Percentiles rank a stretch among this genome's conserved stretches.
These are phyloP conservation scores for Drusus annulatus DNA, from an alignment of 1,140 invertebrate genomes.

Conservation along the genomic window DNA sequence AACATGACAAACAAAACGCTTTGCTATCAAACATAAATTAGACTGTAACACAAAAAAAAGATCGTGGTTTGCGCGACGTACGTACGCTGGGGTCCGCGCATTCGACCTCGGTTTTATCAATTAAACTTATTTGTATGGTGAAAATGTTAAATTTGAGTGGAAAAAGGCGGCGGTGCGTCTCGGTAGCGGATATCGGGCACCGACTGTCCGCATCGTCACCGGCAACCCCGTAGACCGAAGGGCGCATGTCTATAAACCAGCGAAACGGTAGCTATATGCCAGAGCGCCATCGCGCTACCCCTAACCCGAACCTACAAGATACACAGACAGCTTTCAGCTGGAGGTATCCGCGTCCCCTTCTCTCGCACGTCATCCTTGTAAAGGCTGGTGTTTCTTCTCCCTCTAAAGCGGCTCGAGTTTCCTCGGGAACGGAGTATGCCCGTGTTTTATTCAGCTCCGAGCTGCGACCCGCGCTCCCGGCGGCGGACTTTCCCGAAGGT, in stretches of 20 bases:
- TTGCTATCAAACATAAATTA: slow-evolving; percentile 34
- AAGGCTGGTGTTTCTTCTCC: slow-evolving; percentile 42
- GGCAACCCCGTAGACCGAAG: slow-evolving; percentile 51
- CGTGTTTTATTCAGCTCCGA: slow-evolving; percentile 39
- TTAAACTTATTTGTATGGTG: slow-evolving; percentile 43
- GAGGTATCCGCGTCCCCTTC: not conserved
- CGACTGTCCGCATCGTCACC: slow-evolving; percentile 55
- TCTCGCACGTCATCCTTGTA: not conserved
- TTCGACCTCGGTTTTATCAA: slow-evolving; percentile 30
- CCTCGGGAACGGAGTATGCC: slow-evolving; percentile 15
- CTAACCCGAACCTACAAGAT: slow-evolving; percentile 17
- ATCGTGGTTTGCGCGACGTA: not conserved
- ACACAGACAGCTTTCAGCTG: slow-evolving; percentile 25
- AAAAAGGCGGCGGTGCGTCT: slow-evolving; percentile 56
- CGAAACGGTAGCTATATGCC: slow-evolving; percentile 43
- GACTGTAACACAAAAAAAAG: slow-evolving; percentile 26
- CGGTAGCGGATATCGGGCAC: slow-evolving; percentile 53
- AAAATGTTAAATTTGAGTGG: slow-evolving; percentile 51
- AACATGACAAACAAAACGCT: slow-evolving; percentile 46
- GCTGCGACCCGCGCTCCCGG: slow-evolving; percentile 59
- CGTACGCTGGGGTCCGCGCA: slow-evolving; percentile 38
- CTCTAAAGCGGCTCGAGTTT: slow-evolving; percentile 58
- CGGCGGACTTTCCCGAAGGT: slow-evolving; percentile 62
- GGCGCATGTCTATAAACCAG: slow-evolving; percentile 54
- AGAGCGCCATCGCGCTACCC: slow-evolving; percentile 58